Conservation (phyloP, 2,888 invertebrate genomes). For the Rhagonycha lutea region DNA sequence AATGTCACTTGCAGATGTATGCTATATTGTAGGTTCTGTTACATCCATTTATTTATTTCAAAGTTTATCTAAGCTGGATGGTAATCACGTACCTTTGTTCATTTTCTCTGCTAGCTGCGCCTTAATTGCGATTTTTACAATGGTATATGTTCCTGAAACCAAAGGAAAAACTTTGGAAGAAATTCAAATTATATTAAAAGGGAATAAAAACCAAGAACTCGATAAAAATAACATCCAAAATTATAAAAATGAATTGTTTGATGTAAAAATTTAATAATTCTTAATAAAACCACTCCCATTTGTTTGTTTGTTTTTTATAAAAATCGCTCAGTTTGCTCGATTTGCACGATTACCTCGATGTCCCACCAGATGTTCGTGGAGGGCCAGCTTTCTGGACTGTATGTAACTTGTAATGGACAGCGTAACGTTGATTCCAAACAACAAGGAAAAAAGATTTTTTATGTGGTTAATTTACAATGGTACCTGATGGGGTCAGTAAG, state of each 20-base stretch:
- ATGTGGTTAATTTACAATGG: no score
- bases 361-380: no score
- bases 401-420: no score
- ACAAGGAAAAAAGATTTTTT: no score
- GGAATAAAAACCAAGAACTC: slow-evolving; percentile 15
- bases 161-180: slow-evolving; percentile 52
- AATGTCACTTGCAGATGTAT: background rate
- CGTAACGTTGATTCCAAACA: no score
- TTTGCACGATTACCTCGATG: no score
- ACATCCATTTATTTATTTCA: background rate
- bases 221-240: background rate
- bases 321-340: no score
- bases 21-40: background rate
- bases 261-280: background rate
- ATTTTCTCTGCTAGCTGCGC: slow-evolving; percentile 46
- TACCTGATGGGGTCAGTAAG: no score
- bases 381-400: no score
- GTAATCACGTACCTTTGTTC: slow-evolving; percentile 37
- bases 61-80: slow-evolving; percentile 9
- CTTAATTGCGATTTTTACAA: slow-evolving; percentile 45
- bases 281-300: no score
- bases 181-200: slow-evolving; percentile 49
- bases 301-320: no score
- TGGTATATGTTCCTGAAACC: slow-evolving; percentile 49
- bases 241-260: background rate